These are phyloP conservation scores for Apostichopus leukothele DNA, from an alignment of 53 echinoderm and acorn worm species.

Conservation along the genomic window DNA sequence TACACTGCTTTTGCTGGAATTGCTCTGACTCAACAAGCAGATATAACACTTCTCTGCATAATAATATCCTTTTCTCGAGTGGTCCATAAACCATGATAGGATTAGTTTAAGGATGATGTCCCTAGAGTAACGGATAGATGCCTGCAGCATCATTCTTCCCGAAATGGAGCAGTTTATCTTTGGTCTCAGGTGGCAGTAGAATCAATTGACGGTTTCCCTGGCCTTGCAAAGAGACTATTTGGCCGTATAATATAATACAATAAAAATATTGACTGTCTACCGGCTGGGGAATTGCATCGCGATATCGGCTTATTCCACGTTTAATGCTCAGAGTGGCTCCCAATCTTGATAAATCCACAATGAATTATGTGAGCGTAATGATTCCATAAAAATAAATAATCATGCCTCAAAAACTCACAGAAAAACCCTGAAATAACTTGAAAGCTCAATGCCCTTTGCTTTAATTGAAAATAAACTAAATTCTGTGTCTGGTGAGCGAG, in stretches of 20 bases:
- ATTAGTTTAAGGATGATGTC: conserved; percentile 37
- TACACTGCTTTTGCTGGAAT: background rate
- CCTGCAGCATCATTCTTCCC: conserved; percentile 41
- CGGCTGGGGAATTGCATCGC: conserved; percentile 20
- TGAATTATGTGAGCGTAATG: conserved; percentile 2
- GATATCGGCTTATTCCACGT: background rate
- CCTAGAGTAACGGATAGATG: conserved; percentile 17
- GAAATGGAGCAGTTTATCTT: conserved; percentile 46
- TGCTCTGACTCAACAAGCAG: conserved; percentile 1
- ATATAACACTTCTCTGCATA: conserved; percentile 1
- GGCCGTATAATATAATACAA: conserved; percentile 36
- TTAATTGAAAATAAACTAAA: background rate
- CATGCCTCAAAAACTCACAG: background rate
- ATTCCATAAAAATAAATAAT: conserved; percentile 5
- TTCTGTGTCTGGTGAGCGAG: background rate
- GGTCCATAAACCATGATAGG: conserved; percentile 25
- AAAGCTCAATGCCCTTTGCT: background rate
- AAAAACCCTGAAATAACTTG: background rate
- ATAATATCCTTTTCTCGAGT: conserved; percentile 28
- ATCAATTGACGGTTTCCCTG: conserved; percentile 32
- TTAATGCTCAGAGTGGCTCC: background rate
- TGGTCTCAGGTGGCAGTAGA: conserved; percentile 42
- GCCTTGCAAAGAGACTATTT: conserved; percentile 39
- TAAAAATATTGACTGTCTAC: conserved; percentile 40
- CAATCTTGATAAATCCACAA: conserved; percentile 21